Evolutionary conservation across 2,797 vertebrate genomes (phyloP), one percentile per base, ranked within the genome.

Genomic region (Pitangus sulphuratus): DNA sequence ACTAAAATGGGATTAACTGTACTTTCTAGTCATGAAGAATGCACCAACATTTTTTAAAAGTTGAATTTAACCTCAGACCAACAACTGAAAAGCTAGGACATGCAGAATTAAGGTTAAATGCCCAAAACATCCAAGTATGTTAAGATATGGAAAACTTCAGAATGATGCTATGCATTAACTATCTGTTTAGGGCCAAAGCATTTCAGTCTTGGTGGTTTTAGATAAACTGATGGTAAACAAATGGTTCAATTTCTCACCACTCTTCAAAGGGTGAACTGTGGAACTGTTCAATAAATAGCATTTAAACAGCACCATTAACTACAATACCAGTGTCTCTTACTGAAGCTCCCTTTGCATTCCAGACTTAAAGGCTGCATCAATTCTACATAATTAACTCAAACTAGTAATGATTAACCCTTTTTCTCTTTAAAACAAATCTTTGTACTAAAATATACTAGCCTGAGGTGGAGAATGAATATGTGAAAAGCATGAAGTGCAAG

Each of bases 401-500:
- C 37, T 31, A 60, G 30, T 87, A 94, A 97, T 40, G 17, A 90
- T 87, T 84, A 95, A 91, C 76, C 18, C 19, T 70, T 86, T 80
- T 78, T 61, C 72, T 75, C 76, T 70, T 83, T 60, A 85, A 85
- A 92, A 85, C 12, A 64, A 78, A 89, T 60, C n/a, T 78, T 70
- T 58, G 12, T 58, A 54, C n/a, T 57, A 87, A 87, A 75, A 89
- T 48, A 60, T 30, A 64, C 12, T n/a, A 40, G 75, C 17, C 33
- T 74, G 31, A 93, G 35, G 33, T 62, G 28, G 21, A 84, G 85
- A 93, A 75, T 26, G 45, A 13, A 37, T n/a, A 82, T 6, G 71
- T 42, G 54, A 90, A 93, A 89, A 84, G 28, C 9, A 89, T 24
- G 42, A 79, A 56, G 47, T 72, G 21, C 33, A 80, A 72, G 15